Evolutionary conservation across 1,140 invertebrate genomes (phyloP), one percentile per base, ranked within the genome.

Genomic region (Ephestia elutella): DNA sequence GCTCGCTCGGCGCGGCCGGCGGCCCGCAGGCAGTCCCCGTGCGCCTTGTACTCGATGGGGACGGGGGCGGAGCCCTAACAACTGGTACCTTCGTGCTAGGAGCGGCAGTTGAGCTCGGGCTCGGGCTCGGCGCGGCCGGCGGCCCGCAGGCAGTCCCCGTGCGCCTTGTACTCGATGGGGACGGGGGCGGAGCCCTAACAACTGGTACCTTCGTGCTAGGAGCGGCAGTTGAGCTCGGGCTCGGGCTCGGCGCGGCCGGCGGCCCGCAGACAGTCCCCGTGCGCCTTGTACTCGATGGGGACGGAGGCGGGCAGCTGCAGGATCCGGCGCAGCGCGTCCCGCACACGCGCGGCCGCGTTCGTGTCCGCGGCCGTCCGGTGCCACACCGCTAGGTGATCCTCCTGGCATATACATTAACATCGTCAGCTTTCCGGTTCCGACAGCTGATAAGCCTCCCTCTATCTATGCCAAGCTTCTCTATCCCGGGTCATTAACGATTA

Each of bases 301-400:
- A 96, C 95, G 89, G 95, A 95, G 50, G 94, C 90, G 63, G 98
- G 97, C 82, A 99, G 93, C 90, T 99, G 97, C 69, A 99, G 91
- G 70, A 99, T 94, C 81, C 97, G 92, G 80, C 96, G 94, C 66
- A 99, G 89, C 30, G 96, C 98, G 89, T 99, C 98, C 73, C 97
- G 92, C 72, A 99, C 98, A 71, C 96, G 91, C 61, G 93, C 93
- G 68, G 95, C 98, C 57, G 95, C 96, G 59, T 91, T 91, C 78
- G 93, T 91, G 91, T 99, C 97, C 68, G 93, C 93, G 10, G 97
- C 96, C 68, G 95, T 98, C 80, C 95, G 93, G 90, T 99, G 99
- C 98, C 98, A 99, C 70, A 99, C 93, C 68, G 97, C 98, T 75
- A 99, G 94, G 80, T 98, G 96, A 85, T 99, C 98, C 89, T 99